Evolutionary conservation across 2,888 invertebrate genomes (phyloP).

Genomic region (Lycocerus yunnanus): DNA sequence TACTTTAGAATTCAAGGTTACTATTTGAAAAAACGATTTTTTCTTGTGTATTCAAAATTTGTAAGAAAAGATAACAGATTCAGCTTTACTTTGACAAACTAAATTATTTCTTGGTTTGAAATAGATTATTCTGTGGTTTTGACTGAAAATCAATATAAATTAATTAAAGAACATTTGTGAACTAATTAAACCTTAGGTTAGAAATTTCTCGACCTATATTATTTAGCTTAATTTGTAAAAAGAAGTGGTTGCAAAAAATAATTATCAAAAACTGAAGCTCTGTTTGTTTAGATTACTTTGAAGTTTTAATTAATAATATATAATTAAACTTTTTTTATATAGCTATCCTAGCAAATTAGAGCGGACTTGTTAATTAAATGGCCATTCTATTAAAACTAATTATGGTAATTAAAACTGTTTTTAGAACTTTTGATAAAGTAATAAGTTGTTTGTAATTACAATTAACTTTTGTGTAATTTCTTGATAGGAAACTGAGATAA

Average conservation of each 20-base stretch:
- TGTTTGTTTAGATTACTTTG: neutral
- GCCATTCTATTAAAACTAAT: neutral
- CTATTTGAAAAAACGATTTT: neutral
- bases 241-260: neutral
- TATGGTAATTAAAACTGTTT: neutral
- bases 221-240: neutral
- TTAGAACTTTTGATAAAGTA: neutral
- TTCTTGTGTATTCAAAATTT: neutral
- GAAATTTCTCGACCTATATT: neutral
- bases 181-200: neutral
- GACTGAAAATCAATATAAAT: neutral
- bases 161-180: neutral
- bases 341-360: neutral
- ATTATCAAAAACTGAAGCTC: too few relatives aligned
- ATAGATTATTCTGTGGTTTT: neutral
- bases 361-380: neutral
- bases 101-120: neutral
- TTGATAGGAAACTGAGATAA: neutral
- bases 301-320: neutral
- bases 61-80: neutral
- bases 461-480: neutral
- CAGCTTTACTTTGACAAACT: neutral
- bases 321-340: neutral
- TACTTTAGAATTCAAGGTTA: neutral
- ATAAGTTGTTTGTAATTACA: neutral